Base-by-base conservation (phyloP, 2,888 invertebrate genomes). In the Chloroclystis v-ata region DNA sequence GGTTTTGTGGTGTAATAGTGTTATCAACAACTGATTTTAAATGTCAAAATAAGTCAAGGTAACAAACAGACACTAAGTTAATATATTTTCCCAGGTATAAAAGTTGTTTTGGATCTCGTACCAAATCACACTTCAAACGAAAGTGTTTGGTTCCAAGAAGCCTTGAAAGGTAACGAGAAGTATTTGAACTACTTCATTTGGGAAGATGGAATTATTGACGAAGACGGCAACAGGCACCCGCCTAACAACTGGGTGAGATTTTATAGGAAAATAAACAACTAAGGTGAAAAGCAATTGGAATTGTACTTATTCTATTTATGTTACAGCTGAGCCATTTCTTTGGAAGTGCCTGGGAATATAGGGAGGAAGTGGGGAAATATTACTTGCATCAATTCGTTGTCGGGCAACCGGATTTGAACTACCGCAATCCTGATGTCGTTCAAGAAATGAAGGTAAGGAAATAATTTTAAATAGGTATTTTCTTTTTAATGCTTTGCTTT, bases 121-220 rank as follows among this genome's bases (percentile, higher is more conserved):
- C 93, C 93, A 1, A 93, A 93, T 76, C 95, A 95, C 62, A 91
- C 93, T 11, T 94, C 94, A 48, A 91, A 94, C 65, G 89, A 94
- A 65, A 94, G 95, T 66, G 89, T 91, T 28, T 98, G 97, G 97
- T 98, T 98, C 71, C 74, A 87, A 58, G 89, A 91, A 60, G 96
- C 96, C 1, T 82, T 91, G 1, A 84, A 90, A 1, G 82, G 85
- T 1, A 82, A 86, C 44, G 84, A 89, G 47, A 91, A 90, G 1
- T 95, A 92, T 72, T 90, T 89, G 28, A 90, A 95, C 67, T 95
- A 91, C 70, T 95, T 93, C 61, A 79, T 94, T 26, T 95, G 95
- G 95, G 87, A 82, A 37, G 89, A 92, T 52, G 90, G 91, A 4
- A 78, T 77, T 46, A 66, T 75, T 43, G 77, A 81, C 33, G 75